A percentile compares a stretch with the other conserved stretches of the same genome.
Conservation (phyloP, 1,140 invertebrate species). For the Neocloeon triangulifer region DNA sequence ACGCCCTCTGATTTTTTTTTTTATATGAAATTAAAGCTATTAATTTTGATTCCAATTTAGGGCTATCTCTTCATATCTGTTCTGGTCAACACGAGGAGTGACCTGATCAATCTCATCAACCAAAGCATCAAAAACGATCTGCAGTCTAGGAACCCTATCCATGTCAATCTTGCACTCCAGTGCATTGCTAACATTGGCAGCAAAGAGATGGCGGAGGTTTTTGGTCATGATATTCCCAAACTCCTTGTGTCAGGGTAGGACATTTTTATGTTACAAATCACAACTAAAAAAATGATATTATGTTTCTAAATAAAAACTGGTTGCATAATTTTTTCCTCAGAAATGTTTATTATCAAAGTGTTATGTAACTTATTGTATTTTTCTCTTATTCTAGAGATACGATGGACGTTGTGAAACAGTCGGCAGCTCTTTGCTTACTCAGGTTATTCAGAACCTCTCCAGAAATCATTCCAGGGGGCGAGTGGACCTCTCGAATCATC, state of each 20-base stretch:
- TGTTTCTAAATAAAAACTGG: background rate
- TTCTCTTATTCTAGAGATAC: conserved; percentile 53
- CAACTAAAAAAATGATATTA: background rate
- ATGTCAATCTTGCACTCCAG: conserved; percentile 96
- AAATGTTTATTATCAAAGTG: too few species aligned
- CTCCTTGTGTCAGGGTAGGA: conserved; percentile 84
- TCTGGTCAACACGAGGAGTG: conserved; percentile 95
- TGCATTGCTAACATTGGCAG: conserved; percentile 99
- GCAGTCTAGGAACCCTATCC: conserved; percentile 87
- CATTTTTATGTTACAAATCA: conserved; percentile 1
- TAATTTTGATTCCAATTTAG: conserved; percentile 28
- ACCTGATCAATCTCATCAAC: conserved; percentile 96
- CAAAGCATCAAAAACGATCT: conserved; percentile 99
- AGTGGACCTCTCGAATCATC: conserved; percentile 97
- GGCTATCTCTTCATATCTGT: conserved; percentile 99
- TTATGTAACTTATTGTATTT: too few species aligned
- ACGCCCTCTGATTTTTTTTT: conserved; percentile 27
- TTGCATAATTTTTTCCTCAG: too few species aligned
- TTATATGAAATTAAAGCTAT: background rate
- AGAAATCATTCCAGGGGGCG: conserved; percentile 87
- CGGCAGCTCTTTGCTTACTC: conserved; percentile 87
- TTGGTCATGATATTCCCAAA: conserved; percentile 94
- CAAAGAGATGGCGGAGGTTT: conserved; percentile 98
- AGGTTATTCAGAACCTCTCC: conserved; percentile 80
- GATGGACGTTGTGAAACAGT: conserved; percentile 99